Base-by-base conservation (phyloP, 2,113 vertebrate species). In the Tringa solitaria region DNA sequence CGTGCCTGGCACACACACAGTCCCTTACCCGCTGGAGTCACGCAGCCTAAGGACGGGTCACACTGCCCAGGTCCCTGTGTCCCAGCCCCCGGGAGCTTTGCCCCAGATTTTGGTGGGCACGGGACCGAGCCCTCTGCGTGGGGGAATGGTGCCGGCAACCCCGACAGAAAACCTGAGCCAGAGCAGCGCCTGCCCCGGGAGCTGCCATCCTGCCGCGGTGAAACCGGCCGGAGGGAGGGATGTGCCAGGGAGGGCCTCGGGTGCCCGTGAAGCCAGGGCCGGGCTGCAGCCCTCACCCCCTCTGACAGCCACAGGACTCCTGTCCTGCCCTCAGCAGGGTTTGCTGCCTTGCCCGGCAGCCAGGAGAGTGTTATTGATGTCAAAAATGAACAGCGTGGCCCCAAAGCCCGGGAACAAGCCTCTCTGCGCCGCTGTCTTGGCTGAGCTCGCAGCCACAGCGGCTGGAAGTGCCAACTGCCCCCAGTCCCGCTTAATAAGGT, bases 241-340 rank as follows among this genome's bases (percentile, higher is more conserved):
- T 45, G 56, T 0, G 0, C 22, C 0, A 1, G 27, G 35, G 17
- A 46, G 6, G 45, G 28, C 6, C 18, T 32, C 0, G 3, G 45
- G 11, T 41, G 53, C 53, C 8, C 8, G 16, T 1, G 1, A 21
- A 41, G 68, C 46, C 1, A 5, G 46, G 0, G 2, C 74, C 17
- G 41, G 73, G 64, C 73, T 68, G 24, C 57, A 77, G 37, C 27
- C 64, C 23, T 56, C 3, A 15, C 26, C 20, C 23, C 28, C 33
- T 46, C 69, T 9, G 20, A 10, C 30, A 41, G 64, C 32, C 2
- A 2, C 15, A 33, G 50, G 16, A 11, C 10, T 53, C 37, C 39
- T 0, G 1, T 5, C 26, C 22, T 6, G 1, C 50, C 51, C 39
- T 14, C 17, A 0, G 60, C 28, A 56, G 86, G 37, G 22, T 83